Base-by-base conservation (phyloP, 2,888 invertebrate genomes). In the Eupithecia vulgata region DNA sequence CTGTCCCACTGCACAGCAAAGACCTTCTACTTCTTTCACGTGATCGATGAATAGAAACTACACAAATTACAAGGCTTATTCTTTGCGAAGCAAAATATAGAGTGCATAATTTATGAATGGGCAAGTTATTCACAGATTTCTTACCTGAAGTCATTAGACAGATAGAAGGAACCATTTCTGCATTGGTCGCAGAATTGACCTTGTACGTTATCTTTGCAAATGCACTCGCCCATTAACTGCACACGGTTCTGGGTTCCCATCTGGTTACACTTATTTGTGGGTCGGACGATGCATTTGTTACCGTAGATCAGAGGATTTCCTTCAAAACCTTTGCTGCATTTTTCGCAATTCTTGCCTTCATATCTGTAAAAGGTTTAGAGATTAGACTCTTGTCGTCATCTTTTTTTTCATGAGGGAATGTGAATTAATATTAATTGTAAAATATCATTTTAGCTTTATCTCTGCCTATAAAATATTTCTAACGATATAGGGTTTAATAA, bases 171-270 rank as follows among this genome's bases (percentile, higher is more conserved):
- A 82, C 97, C 96, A 21, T 96, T 94, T 89, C 96, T 96, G 93
- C 99, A 99, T 88, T 97, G 96, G 88, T 98, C 97, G 91, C 99
- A 99, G 85, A 95, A 96, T 10, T 96, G 95, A 72, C 99, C 99
- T 83, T 96, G 96, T 1, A 97, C 97, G 84, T 96, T 96, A 66
- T 88, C 90, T 80, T 93, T 93, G 84, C 93, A 93, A 10, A 88
- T 84, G 75, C 94, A 95, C 75, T 91, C 79, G 93, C 94, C 85
- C 81, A 94, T 78, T 37, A 83, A 79, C 2, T 87, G 86, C 1
- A 89, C 78, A 17, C 79, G 77, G 8, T 95, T 25, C 12, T 57
- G 86, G 12, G 98, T 97, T 48, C 99, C 99, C 8, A 96, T 93
- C 0, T 95, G 93, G 90, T 98, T 96, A 89, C 99, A 99, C 10